A percentile compares a stretch with the other conserved stretches of the same genome.
phyloP scores from a whole-genome alignment of 2,113 vertebrate genomes.

The Ophiodon elongatus region DNA sequence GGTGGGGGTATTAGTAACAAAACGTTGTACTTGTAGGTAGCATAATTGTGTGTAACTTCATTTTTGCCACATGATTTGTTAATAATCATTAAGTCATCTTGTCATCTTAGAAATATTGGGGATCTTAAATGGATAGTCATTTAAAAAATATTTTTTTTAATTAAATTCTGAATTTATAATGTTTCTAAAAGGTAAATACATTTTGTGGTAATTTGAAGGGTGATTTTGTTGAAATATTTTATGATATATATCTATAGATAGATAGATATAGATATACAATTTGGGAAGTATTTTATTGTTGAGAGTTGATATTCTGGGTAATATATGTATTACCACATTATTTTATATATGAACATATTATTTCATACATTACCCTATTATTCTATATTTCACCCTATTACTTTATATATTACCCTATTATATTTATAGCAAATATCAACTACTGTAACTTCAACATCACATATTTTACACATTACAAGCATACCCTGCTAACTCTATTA shows the following conservation, averaged over 20 bases:
- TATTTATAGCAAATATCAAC: not conserved
- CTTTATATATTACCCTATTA: not conserved
- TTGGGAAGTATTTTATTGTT: not conserved
- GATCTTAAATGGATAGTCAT: not conserved
- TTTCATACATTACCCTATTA: not conserved
- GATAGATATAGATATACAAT: not conserved
- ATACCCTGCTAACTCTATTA: not conserved
- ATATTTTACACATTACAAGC: not conserved
- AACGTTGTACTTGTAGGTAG: not conserved
- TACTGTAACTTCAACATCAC: not conserved
- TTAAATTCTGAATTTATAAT: not conserved
- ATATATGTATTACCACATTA: not conserved
- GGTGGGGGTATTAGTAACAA: constrained; percentile 38
- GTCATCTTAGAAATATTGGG: not conserved
- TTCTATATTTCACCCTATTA: not conserved
- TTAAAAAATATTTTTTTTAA: not conserved
- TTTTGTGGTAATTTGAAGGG: not conserved
- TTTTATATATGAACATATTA: not conserved
- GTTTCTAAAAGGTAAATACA: not conserved
- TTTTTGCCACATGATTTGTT: not conserved
- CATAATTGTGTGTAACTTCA: not conserved
- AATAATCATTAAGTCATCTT: no score
- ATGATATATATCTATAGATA: not conserved
- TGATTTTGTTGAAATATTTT: not conserved
- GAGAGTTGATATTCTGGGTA: not conserved